phyloP scores from a whole-genome alignment of 2,888 invertebrate genomes.

The Andrena chrysosceles region DNA sequence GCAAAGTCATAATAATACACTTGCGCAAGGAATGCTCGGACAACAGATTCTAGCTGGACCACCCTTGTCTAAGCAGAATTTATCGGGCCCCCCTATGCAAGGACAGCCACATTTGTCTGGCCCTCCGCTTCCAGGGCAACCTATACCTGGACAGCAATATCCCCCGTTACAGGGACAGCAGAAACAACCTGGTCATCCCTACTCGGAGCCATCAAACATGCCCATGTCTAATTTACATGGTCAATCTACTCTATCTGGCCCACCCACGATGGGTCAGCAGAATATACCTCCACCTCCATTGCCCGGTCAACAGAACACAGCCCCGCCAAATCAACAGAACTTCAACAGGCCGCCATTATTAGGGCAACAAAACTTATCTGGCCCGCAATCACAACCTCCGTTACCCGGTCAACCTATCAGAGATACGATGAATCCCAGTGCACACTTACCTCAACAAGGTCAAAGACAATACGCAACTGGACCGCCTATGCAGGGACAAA shows the following conservation, averaged over 20 bases:
- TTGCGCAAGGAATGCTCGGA: conserved; percentile 64
- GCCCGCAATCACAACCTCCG: conserved; percentile 73
- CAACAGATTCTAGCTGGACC: conserved; percentile 75
- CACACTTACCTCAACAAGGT: conserved; percentile 64
- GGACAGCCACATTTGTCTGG: conserved; percentile 67
- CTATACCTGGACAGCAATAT: conserved; percentile 71
- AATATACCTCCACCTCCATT: conserved; percentile 44
- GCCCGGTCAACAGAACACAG: conserved; percentile 19
- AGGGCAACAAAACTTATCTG: conserved; percentile 75
- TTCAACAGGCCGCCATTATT: conserved; percentile 63
- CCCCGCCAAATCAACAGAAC: conserved; percentile 31
- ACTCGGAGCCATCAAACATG: conserved; percentile 31
- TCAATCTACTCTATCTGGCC: conserved; percentile 37
- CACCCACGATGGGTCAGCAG: conserved; percentile 48
- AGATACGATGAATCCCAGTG: conserved; percentile 71
- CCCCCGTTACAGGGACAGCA: conserved; percentile 82
- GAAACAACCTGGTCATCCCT: conserved; percentile 30
- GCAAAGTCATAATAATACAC: conserved; percentile 65
- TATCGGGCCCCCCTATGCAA: conserved; percentile 60
- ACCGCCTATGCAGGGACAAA: conserved; percentile 82
- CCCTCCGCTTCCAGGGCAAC: conserved; percentile 59
- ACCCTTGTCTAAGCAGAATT: conserved; percentile 65
- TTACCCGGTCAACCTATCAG: conserved; percentile 74
- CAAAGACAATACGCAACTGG: conserved; percentile 72
- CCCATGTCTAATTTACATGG: conserved; percentile 16